Conservation (phyloP, 2,888 invertebrate genomes). For the Meghimatium bilineatum region DNA sequence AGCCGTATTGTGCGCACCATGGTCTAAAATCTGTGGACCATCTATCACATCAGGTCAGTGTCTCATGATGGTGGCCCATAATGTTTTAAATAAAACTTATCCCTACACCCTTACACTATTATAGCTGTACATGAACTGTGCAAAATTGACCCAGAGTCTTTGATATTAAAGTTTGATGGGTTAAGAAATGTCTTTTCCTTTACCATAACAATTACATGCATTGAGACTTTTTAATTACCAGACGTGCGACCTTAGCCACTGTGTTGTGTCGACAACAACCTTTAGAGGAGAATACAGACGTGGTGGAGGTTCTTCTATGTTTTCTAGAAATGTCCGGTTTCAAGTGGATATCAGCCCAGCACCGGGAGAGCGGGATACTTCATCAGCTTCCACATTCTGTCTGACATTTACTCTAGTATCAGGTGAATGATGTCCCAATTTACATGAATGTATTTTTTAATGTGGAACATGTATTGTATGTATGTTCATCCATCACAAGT, state of each 20-base stretch:
- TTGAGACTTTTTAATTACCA: conserved; percentile 56
- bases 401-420: conserved; percentile 95
- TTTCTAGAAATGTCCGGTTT: conserved; percentile 95
- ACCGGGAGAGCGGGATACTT: conserved; percentile 64
- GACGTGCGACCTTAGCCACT: conserved; percentile 83
- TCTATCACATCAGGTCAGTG: no score
- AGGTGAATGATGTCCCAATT: conserved; percentile 80
- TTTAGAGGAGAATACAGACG: conserved; percentile 98
- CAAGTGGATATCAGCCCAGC: conserved; percentile 81
- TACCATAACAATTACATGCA: no score
- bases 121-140: no score
- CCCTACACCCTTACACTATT: no score
- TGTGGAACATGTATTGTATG: not conserved
- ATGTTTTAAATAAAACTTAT: no score
- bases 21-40: no score
- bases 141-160: no score
- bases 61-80: no score
- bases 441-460: no score
- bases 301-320: conserved; percentile 91
- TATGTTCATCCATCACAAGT: not conserved
- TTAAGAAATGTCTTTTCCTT: no score
- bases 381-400: conserved; percentile 83
- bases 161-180: no score
- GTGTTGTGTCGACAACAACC: conserved; percentile 97
- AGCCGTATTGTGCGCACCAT: no score